Evolutionary conservation across 2,797 vertebrate species (phyloP).

Genomic region (Euphonia xanthogaster): DNA sequence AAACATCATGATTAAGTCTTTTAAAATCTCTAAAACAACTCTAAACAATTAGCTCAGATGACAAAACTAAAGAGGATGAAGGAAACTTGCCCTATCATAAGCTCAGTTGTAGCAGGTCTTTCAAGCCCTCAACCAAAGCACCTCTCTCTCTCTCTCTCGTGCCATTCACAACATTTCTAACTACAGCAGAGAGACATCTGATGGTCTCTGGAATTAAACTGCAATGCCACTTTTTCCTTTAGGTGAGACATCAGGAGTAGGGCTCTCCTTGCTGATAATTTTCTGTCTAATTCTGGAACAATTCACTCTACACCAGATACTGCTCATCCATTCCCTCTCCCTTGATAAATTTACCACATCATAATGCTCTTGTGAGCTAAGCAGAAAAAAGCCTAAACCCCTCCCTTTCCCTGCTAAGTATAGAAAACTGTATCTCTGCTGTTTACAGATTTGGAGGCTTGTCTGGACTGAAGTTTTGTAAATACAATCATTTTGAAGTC

Average conservation of each 20-base stretch:
- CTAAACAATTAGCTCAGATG: background rate
- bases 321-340: background rate
- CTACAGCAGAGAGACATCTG: background rate
- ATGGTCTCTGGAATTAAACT: background rate
- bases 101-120: background rate
- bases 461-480: background rate
- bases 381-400: background rate
- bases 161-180: background rate
- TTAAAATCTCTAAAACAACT: background rate
- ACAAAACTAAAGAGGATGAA: background rate
- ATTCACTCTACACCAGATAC: background rate
- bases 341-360: background rate
- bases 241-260: background rate
- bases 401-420: background rate
- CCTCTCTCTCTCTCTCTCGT: background rate
- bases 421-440: conserved; percentile 4
- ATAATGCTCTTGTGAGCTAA: background rate
- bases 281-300: background rate
- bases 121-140: background rate
- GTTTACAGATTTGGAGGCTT: background rate
- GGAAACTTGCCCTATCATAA: background rate
- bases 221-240: background rate
- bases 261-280: background rate
- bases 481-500: conserved; percentile 24
- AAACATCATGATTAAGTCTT: background rate